These are phyloP conservation scores for Coregonus ussuriensis DNA, from an alignment of 2,797 vertebrate genomes.

Conservation along the genomic window DNA sequence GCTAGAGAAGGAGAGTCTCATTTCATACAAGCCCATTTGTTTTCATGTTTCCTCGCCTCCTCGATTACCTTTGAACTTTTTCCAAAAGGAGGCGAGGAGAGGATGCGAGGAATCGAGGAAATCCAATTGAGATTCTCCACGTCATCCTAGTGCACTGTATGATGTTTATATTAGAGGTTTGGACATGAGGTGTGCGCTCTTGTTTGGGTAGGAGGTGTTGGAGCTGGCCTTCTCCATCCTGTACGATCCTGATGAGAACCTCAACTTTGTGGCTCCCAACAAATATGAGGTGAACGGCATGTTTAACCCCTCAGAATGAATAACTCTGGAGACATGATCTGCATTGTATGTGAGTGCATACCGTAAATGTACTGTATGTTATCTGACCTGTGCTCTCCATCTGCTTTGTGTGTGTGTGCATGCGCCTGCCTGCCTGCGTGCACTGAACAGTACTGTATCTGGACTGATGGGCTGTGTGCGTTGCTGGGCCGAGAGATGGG, in stretches of 20 bases:
- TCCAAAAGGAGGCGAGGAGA: too few species aligned
- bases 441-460: slow-evolving; percentile 90
- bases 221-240: slow-evolving; percentile 97
- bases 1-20: too few species aligned
- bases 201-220: slow-evolving; percentile 85
- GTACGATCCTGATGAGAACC: slow-evolving; percentile 94
- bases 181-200: slow-evolving; percentile 16
- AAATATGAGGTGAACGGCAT: slow-evolving; percentile 90
- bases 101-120: neutral
- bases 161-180: neutral
- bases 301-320: neutral
- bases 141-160: neutral
- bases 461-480: slow-evolving; percentile 94
- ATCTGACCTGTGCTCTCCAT: neutral
- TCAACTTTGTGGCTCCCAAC: slow-evolving; percentile 99
- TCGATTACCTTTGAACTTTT: too few species aligned
- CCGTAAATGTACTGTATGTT: neutral
- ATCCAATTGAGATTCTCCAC: too few species aligned
- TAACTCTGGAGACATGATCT: neutral
- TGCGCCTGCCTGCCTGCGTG: slow-evolving; percentile 31
- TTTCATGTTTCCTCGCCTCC: too few species aligned
- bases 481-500: slow-evolving; percentile 96
- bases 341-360: neutral
- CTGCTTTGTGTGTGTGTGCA: slow-evolving; percentile 9
- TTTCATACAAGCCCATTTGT: too few species aligned